Percentiles rank a stretch among this genome's conserved stretches.
phyloP scores from a whole-genome alignment of 2,113 vertebrate species.

The Rhynchopsitta pachyrhyncha region DNA sequence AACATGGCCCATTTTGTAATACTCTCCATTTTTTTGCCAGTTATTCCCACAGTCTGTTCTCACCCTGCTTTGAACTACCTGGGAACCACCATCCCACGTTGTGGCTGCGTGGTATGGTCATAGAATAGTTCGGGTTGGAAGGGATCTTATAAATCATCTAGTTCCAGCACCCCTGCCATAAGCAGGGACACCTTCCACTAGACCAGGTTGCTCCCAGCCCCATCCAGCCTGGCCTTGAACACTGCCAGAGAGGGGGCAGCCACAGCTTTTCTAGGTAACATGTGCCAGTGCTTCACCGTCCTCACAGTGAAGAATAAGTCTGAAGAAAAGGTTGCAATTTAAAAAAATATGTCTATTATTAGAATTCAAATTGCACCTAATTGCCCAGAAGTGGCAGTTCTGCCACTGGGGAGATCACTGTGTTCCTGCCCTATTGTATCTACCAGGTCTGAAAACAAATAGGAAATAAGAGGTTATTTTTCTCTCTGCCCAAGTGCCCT shows the following conservation, averaged over 20 bases:
- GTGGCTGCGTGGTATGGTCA: fast-evolving
- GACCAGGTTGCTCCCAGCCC: background rate
- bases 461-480: background rate
- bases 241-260: background rate
- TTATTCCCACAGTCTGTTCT: background rate
- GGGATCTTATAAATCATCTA: background rate
- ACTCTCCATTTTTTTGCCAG: no score
- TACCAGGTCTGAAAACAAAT: background rate
- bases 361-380: background rate
- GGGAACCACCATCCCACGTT: background rate
- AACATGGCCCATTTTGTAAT: background rate
- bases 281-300: background rate
- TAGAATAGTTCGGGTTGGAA: background rate
- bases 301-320: background rate
- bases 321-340: no score
- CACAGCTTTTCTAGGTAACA: background rate
- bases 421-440: background rate
- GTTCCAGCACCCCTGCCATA: background rate
- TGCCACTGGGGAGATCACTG: background rate
- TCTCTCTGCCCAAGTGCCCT: background rate
- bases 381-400: background rate
- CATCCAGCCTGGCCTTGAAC: background rate
- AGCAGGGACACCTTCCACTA: background rate
- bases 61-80: fast-evolving
- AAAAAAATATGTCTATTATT: background rate